A percentile compares a stretch with the other conserved stretches of the same genome.
Evolutionary conservation across 2,113 vertebrate species (phyloP).

Genomic region (Rhinogobius similis): DNA sequence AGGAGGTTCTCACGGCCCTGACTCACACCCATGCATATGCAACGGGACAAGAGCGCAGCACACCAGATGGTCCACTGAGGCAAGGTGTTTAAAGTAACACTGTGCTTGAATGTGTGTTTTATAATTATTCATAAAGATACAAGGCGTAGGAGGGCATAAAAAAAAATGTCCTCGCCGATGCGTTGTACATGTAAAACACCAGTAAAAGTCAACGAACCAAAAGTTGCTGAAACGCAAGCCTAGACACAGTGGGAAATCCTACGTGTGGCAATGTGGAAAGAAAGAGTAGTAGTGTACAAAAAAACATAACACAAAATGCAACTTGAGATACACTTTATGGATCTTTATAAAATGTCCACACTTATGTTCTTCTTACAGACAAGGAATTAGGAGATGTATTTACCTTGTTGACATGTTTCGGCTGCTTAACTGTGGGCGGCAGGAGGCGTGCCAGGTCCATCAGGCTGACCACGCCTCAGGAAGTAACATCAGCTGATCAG

Average conservation of each 20-base stretch:
- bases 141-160: background rate
- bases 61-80: slow-evolving; percentile 3
- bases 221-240: background rate
- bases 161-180: background rate
- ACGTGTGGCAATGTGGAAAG: background rate
- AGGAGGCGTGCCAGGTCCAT: no score
- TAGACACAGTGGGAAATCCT: background rate
- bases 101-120: slow-evolving; percentile 4
- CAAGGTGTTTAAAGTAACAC: slow-evolving; percentile 10
- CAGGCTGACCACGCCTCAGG: no score
- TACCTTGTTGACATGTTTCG: no score
- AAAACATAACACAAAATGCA: no score
- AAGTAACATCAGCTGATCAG: no score
- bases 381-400: no score
- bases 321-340: no score
- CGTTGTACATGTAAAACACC: background rate
- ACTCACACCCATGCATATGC: slow-evolving; percentile 10
- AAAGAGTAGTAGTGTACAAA: background rate
- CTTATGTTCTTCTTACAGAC: no score
- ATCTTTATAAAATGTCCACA: no score
- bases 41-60: background rate
- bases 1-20: slow-evolving; percentile 2
- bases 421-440: no score
- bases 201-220: background rate
- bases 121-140: background rate